Base-by-base conservation (phyloP, 2,888 invertebrate species). In the Drosophila paramelanica region DNA sequence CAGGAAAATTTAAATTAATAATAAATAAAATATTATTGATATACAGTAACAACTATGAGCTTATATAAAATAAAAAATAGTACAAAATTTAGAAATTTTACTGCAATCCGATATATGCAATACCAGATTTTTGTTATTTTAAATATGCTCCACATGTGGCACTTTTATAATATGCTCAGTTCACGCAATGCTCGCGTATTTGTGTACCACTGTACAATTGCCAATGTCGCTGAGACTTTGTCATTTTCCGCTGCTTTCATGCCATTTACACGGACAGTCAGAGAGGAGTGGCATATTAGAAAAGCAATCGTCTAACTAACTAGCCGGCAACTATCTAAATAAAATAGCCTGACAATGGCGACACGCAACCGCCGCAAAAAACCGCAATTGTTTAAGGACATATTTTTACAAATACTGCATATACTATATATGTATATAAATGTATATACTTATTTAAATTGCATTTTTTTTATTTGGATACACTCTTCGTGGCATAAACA, bases 181-280 rank as follows among this genome's bases (percentile, higher is more conserved):
- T 31, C 3, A 14, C 23, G 13, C 1, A 5, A n/a, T 25, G 38
- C 0, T 27, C 3, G 6, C 11, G n/a, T 3, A 11, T 23, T 38
- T 17, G 2, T 17, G 20, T 6, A 3, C 70, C 75, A 75, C 70
- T 69, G 76, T 75, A 64, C 71, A 39, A 38, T 49, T 51, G 69
- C 39, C 39, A 20, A 33, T 55, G 76, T 67, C 38, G 23, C 51
- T 41, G 50, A 39, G 57, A 36, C 46, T 79, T 75, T 89, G 88
- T 85, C 68, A 70, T 72, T 81, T 56, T 68, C 70, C 62, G 68
- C 89, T 78, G 81, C 52, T 74, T 74, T 77, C 79, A 67, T 87
- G 79, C 72, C 68, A 79, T 58, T 81, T 79, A 67, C 79, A 76
- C 58, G 88, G 67, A 81, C 67, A 61, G 33, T 45, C 45, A 42